Percentiles rank a stretch among this genome's conserved stretches.
These are phyloP conservation scores for Tenthredo scrophulariae DNA, from an alignment of 2,888 invertebrate species.

Conservation along the genomic window DNA sequence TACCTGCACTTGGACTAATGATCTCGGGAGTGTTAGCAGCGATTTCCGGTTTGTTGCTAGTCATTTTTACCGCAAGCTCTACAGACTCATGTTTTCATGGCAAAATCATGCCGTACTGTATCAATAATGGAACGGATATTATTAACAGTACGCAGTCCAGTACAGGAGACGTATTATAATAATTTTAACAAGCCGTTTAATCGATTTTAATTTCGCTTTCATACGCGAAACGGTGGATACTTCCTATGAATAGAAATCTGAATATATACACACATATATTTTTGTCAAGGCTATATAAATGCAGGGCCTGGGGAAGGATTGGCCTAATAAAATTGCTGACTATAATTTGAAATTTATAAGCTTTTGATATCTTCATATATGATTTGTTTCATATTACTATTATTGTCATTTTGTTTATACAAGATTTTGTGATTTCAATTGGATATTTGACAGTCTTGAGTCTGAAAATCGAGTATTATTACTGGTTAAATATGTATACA, in stretches of 20 bases:
- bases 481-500: conserved; percentile 22
- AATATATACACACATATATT: conserved; percentile 33
- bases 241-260: conserved; percentile 8
- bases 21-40: conserved; percentile 85
- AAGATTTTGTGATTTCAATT: background rate
- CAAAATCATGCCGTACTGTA: conserved; percentile 82
- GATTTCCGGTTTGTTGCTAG: conserved; percentile 81
- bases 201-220: conserved; percentile 1
- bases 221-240: conserved; percentile 8
- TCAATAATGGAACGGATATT: conserved; percentile 58
- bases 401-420: background rate
- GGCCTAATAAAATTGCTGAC: conserved; percentile 11
- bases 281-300: background rate
- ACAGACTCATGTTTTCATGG: conserved; percentile 85
- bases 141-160: conserved; percentile 6
- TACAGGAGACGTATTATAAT: conserved; percentile 20
- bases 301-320: background rate
- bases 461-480: conserved; percentile 42
- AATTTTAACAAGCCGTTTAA: background rate
- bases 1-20: conserved; percentile 86
- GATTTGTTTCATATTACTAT: background rate
- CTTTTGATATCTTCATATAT: conserved; percentile 31
- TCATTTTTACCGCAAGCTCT: conserved; percentile 79
- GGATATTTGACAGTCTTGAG: conserved; percentile 3
- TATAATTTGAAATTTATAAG: background rate